Evolutionary conservation across 2,888 invertebrate genomes (phyloP), one percentile per base, ranked within the genome.

Genomic region (Protophormia terraenovae): DNA sequence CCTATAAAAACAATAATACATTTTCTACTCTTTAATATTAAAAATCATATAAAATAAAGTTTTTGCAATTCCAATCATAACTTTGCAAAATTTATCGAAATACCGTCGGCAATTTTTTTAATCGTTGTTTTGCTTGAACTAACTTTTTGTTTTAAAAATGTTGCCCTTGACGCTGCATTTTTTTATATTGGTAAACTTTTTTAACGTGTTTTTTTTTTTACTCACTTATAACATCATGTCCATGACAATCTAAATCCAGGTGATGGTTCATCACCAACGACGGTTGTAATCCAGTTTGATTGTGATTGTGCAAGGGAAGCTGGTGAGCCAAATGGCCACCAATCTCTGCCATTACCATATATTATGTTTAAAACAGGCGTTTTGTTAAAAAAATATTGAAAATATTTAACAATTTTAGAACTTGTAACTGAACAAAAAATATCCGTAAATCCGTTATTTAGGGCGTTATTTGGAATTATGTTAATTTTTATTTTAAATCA

Each of bases 291-390:
- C 94, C 94, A 91, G 94, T 94, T 90, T 93, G 92, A 88, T 89
- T 90, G 90, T 92, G 93, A 91, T 91, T 93, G 92, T 94, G 94
- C 93, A 83, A 83, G 89, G 94, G 94, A 93, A 94, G 93, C 93
- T 94, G 94, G 94, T 94, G 94, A 93, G 94, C 94, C 94, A 94
- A 94, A 94, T 94, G 94, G 93, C 94, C 94, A 93, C 94, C 94
- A 92, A 94, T 94, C 94, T 94, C 94, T 93, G 94, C 94, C 94
- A 94, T 94, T 94, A 94, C 94, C 94, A 94, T 94, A 94, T 93
- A 94, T 92, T 92, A 90, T 90, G 91, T 90, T 92, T 91, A 89
- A 87, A 88, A 89, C 90, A 87, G 88, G 88, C 88, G 88, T 87
- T 85, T 87, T 69, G 64, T 69, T 75, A 53, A 5, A 72, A 75